These are phyloP conservation scores for Oncorhynchus clarkii DNA, from an alignment of 2,113 vertebrate genomes.

Conservation along the genomic window DNA sequence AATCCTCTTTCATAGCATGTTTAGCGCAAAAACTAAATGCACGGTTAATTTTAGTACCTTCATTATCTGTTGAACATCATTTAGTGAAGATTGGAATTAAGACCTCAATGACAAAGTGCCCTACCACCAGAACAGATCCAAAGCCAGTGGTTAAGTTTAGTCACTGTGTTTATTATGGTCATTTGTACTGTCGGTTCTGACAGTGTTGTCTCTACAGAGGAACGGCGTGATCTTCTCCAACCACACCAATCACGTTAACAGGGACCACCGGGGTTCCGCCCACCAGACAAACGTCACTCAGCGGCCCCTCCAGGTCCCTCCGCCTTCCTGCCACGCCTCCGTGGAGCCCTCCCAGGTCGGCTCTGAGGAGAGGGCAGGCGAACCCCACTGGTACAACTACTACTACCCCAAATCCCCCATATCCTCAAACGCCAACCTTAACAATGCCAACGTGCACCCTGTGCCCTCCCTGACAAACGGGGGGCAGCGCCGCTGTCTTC, in stretches of 20 bases:
- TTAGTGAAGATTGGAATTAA: too few relatives aligned
- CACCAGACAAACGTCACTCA: slow-evolving; percentile 90
- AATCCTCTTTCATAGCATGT: too few relatives aligned
- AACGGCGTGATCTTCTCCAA: slow-evolving; percentile 94
- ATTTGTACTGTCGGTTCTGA: neutral
- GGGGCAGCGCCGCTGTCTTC: slow-evolving; percentile 63
- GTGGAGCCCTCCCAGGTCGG: slow-evolving; percentile 59
- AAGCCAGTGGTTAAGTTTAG: too few relatives aligned
- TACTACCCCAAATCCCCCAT: slow-evolving; percentile 82
- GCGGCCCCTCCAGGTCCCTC: slow-evolving; percentile 91
- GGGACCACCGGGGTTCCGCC: slow-evolving; percentile 79
- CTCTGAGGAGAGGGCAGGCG: slow-evolving; percentile 63
- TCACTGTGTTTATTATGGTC: neutral
- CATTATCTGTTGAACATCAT: too few relatives aligned
- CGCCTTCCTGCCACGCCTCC: slow-evolving; percentile 77
- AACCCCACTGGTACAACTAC: slow-evolving; percentile 80
- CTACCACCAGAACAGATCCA: too few relatives aligned
- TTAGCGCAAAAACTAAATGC: too few relatives aligned
- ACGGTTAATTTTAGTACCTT: too few relatives aligned
- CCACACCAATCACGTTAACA: slow-evolving; percentile 86
- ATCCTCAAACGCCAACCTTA: slow-evolving; percentile 94
- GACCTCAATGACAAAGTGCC: too few relatives aligned
- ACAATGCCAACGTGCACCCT: slow-evolving; percentile 93
- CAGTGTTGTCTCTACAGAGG: slow-evolving; percentile 71
- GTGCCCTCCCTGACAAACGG: slow-evolving; percentile 79